These are phyloP conservation scores for Antechinus stuartii DNA, from an alignment of 2,113 vertebrate genomes.

Conservation along the genomic window DNA sequence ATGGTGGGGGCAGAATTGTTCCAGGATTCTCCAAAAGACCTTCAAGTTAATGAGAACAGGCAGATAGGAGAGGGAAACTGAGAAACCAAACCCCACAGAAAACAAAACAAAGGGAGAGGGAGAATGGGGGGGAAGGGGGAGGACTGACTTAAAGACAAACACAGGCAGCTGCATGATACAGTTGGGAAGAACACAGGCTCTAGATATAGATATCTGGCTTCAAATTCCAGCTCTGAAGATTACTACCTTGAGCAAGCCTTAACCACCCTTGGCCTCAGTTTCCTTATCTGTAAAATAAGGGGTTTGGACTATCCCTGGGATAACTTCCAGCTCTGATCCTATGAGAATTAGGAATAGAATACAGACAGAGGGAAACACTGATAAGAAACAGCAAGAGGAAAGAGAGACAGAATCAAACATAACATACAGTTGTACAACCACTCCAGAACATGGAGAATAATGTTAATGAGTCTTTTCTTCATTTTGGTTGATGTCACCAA, in stretches of 20 bases:
- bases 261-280: background rate
- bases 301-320: background rate
- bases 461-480: conserved; percentile 21
- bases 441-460: conserved; percentile 33
- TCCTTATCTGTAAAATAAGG: background rate
- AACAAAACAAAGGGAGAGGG: background rate
- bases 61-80: background rate
- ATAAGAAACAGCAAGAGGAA: background rate
- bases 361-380: background rate
- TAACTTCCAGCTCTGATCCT: background rate
- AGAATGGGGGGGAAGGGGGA: background rate
- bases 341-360: background rate
- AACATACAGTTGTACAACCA: background rate
- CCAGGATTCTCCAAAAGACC: background rate
- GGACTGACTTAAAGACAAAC: background rate
- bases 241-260: background rate
- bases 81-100: background rate
- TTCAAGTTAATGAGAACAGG: background rate
- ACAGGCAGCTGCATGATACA: background rate
- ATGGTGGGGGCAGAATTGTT: too few relatives aligned
- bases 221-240: background rate
- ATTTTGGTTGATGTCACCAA: background rate
- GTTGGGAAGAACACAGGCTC: background rate
- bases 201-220: background rate
- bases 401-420: background rate